These are phyloP conservation scores for Orthonyx spaldingii DNA, from an alignment of 2,113 vertebrate species.

Conservation along the genomic window DNA sequence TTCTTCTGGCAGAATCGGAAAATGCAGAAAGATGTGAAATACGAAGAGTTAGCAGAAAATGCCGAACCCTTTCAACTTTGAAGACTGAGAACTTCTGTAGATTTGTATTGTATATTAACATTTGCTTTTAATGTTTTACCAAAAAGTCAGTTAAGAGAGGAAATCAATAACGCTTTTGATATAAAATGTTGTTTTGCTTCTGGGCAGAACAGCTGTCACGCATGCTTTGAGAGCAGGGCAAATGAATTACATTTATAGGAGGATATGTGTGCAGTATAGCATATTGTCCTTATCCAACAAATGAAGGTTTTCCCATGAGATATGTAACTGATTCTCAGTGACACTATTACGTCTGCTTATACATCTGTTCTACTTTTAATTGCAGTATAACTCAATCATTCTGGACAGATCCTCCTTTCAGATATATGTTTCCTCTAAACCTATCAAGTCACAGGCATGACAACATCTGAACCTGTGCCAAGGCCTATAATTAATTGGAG, in stretches of 20 bases:
- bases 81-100: neutral
- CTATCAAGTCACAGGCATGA: slow-evolving; percentile 51
- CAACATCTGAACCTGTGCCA: slow-evolving; percentile 50
- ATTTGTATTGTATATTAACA: neutral
- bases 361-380: slow-evolving; percentile 75
- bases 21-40: neutral
- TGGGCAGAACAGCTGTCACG: slow-evolving; percentile 40
- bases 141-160: neutral
- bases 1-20: neutral
- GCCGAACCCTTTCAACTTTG: neutral
- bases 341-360: slow-evolving; percentile 60
- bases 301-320: slow-evolving; percentile 64
- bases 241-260: neutral
- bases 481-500: slow-evolving; percentile 41
- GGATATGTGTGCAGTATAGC: slow-evolving; percentile 4
- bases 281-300: slow-evolving; percentile 68
- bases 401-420: slow-evolving; percentile 60
- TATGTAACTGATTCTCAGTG: slow-evolving; percentile 65
- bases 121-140: neutral
- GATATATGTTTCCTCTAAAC: slow-evolving; percentile 53
- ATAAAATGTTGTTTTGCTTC: slow-evolving; percentile 20
- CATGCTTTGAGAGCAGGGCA: slow-evolving; percentile 16
- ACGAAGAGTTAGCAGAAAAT: neutral
- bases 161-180: slow-evolving; percentile 34
- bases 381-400: slow-evolving; percentile 57